Evolutionary conservation across 2,113 vertebrate species (phyloP), one percentile per base, ranked within the genome.

Genomic region (Alaudala cheleensis): DNA sequence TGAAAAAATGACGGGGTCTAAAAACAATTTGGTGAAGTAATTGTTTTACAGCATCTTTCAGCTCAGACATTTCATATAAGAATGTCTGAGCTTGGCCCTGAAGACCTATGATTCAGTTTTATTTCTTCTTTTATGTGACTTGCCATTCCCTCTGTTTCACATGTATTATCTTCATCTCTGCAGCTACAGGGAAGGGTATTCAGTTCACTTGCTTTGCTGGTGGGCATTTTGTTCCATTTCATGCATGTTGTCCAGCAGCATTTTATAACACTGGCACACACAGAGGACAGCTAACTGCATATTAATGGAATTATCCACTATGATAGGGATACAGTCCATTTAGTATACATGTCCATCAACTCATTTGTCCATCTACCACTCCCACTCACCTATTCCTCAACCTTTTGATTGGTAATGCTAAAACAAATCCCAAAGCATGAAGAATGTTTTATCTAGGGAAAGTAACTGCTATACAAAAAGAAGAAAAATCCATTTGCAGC

Each of bases 261-360:
- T 56, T 39, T 83, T 64, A 4, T 53, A 65, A 64, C 22, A 39
- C 10, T 33, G 4, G 4, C 9, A 24, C 33, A 22, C 9, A 50
- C 3, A 6, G 10, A 71, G 9, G 15, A 78, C 11, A 51, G 7
- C 33, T 45, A 62, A 51, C 6, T 49, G 39, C 1, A 3, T 25
- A 42, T 25, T 56, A 62, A 50, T 22, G 10, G 11, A 14, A 51
- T 67, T 44, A 6, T 81, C 34, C 7, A 50, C 37, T 53, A 2
- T 8, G 11, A 49, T 50, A 79, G 16, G 6, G 6, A 40, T 29
- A 45, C 2, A 13, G 3, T 13, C 25, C 22, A 17, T 12, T 11
- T 7, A 58, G 6, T 40, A 40, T 1, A 25, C 1, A 3, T 3
- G 3, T n/a, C 10, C 9, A 18, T 49, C 37, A 37, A 37, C 12